These are phyloP conservation scores for Chrysocyon brachyurus DNA, from an alignment of 2,797 vertebrate species.

Conservation along the genomic window DNA sequence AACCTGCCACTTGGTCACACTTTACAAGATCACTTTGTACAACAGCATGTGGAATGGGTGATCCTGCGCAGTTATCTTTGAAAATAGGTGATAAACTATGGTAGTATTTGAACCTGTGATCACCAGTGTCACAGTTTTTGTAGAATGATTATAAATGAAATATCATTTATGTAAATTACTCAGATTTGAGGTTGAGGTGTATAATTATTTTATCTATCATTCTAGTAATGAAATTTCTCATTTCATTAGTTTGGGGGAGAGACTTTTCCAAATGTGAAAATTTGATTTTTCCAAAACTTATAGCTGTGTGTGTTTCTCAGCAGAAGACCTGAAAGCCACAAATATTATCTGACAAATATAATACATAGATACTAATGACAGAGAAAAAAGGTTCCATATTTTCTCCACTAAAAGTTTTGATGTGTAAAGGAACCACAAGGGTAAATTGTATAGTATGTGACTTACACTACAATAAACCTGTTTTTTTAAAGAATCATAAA, in stretches of 20 bases:
- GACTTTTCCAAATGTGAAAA: conserved; percentile 14
- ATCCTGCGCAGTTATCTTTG: neutral
- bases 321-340: conserved; percentile 15
- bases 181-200: conserved; percentile 6
- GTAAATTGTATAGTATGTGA: neutral
- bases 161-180: conserved; percentile 4
- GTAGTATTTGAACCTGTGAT: neutral
- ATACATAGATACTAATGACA: neutral
- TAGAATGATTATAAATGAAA: neutral
- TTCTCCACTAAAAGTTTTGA: conserved; percentile 1
- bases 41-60: neutral
- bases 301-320: neutral
- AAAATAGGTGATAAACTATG: neutral
- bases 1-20: neutral
- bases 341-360: neutral
- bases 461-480: conserved; percentile 33
- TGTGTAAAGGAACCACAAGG: neutral
- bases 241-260: neutral
- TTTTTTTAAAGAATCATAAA: neutral
- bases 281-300: neutral
- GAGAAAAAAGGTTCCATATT: neutral
- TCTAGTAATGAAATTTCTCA: neutral
- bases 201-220: neutral
- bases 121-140: neutral
- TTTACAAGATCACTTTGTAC: neutral